Evolutionary conservation across 2,113 vertebrate species (phyloP), one percentile per base, ranked within the genome.

Genomic region (Forbesichthys papilliferus): DNA sequence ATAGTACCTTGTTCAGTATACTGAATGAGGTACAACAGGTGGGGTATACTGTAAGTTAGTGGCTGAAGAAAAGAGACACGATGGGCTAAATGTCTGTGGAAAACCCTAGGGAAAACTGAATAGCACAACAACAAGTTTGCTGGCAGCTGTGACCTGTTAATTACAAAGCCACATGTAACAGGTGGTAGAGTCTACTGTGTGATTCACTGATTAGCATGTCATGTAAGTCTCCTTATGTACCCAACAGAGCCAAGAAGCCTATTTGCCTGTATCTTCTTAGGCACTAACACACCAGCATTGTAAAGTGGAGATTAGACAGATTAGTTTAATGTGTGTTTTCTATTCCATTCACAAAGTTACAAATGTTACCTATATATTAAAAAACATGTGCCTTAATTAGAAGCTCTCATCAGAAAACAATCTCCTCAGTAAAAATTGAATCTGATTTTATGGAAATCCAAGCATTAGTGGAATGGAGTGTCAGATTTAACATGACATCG

Each of bases 111-210:
- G 34, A 1, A 18, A 67, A 64, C 56, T 68, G 16, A 72, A 68
- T 8, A 64, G 34, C 71, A 73, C 36, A 76, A 64, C 67, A 73
- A 60, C 20, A 12, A 49, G 11, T 42, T 11, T 33, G 61, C 59
- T 54, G 27, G 18, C 54, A 78, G 74, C 61, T 77, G 68, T 64
- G 33, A 61, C 61, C 34, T 55, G 63, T 73, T 85, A 78, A 87
- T 86, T 72, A 85, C 73, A 64, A 72, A 79, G 48, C 64, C 82
- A 81, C 75, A 73, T 80, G 79, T 64, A 3, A 27, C 27, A 20
- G 20, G 20, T 20, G 20, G 20, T 20, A 20, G 20, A 20, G 20
- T 27, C 27, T 59, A 75, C 68, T 79, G 82, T 54, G 72, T 62
- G 65, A 79, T 73, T 71, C 73, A 76, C 60, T 77, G 66, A 83